These are phyloP conservation scores for Cottus gobio DNA, from an alignment of 2,113 vertebrate species.

Conservation along the genomic window DNA sequence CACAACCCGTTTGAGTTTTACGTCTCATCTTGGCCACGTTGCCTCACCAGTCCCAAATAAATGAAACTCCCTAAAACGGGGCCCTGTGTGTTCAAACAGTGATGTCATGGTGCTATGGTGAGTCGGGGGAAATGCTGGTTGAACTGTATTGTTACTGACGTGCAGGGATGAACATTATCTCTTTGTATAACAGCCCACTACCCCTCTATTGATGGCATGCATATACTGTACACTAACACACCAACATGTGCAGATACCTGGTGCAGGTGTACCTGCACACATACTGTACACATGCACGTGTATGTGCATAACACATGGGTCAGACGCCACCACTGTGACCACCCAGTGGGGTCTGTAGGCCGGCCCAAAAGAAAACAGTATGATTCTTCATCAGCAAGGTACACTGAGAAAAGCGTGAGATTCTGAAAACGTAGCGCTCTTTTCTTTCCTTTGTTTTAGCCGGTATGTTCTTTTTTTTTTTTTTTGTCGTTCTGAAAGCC, in stretches of 20 bases:
- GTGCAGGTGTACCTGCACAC: slow-evolving; percentile 17
- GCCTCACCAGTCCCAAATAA: slow-evolving; percentile 18
- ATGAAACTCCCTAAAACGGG: slow-evolving; percentile 17
- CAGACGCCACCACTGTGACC: slow-evolving; percentile 54
- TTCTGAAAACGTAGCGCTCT: slow-evolving; percentile 51
- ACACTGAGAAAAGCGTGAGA: slow-evolving; percentile 53
- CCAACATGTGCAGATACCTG: slow-evolving; percentile 38
- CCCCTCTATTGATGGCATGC: slow-evolving; percentile 40
- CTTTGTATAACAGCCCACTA: slow-evolving; percentile 23
- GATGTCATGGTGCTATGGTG: slow-evolving; percentile 63
- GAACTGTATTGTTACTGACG: slow-evolving; percentile 36
- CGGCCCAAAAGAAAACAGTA: slow-evolving; percentile 31
- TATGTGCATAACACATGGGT: slow-evolving; percentile 39
- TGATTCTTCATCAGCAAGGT: slow-evolving; percentile 50
- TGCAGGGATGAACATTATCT: slow-evolving; percentile 13
- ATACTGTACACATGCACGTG: slow-evolving; percentile 32
- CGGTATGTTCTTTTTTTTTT: slow-evolving; percentile 21
- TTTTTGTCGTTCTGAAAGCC: slow-evolving; percentile 49
- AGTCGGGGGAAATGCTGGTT: slow-evolving; percentile 9
- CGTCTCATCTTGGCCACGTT: slow-evolving; percentile 34
- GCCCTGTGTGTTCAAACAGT: slow-evolving; percentile 19
- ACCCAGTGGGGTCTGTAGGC: slow-evolving; percentile 36
- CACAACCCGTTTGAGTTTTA: slow-evolving; percentile 3
- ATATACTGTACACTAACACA: slow-evolving; percentile 50
- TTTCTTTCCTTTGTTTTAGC: slow-evolving; percentile 35